Base-by-base conservation (phyloP, 2,888 invertebrate species). In the Eupithecia abbreviata region DNA sequence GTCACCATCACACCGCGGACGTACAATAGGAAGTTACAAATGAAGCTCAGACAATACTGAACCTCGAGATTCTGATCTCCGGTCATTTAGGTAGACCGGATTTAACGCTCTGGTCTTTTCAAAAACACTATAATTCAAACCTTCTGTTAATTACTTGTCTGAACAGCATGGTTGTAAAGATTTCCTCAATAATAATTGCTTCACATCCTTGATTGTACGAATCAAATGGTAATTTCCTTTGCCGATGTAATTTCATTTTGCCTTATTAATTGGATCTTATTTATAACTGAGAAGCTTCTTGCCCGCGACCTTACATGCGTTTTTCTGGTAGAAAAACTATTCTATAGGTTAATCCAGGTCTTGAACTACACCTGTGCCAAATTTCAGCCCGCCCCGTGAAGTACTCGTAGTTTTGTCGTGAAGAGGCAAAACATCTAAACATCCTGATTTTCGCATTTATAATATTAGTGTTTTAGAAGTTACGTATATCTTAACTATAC, bases 21-120 rank as follows among this genome's bases (percentile, higher is more conserved):
- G 78, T 81, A 86, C 82, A 83, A 84, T 82, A 82, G 84, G 76
- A 78, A 80, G 81, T 86, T 85, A 88, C 88, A 83, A 88, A 89
- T 89, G 85, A 86, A 73, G 75, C 77, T 71, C 76, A 79, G 81
- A 85, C 84, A 80, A 81, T 80, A 78, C 81, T 41, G 15, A 68
- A 73, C 62, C 70, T 58, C 65, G 47, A 72, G 69, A 74, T 74
- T 30, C 58, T 72, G 55, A 70, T 75, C 75, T 77, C 43, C 12
- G 77, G 75, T 77, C 75, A 79, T 70, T 7, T 55, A 71, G 62
- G 62, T 74, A 67, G 62, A 73, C 80, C 82, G 81, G 82, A 81
- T 79, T 79, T 77, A 70, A 55, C 67, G 71, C 51, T 68, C 51
- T 2, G 18, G 43, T 18, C 47, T 62, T 69, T 47, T 49, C 13